Evolutionary conservation across 2,888 invertebrate species (phyloP), one percentile per base, ranked within the genome.

Genomic region (Pseudoips prasinana): DNA sequence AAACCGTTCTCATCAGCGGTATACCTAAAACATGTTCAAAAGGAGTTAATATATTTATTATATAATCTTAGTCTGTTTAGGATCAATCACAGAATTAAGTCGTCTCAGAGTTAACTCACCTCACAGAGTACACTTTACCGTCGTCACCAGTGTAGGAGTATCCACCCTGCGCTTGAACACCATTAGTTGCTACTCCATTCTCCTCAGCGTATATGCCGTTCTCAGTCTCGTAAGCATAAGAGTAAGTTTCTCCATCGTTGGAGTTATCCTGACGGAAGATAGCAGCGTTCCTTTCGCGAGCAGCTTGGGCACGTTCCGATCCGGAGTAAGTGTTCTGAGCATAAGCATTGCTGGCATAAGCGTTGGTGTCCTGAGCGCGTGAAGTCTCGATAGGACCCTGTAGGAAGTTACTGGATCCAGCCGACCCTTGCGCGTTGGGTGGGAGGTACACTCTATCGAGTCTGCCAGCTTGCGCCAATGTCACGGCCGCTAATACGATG

Each of bases 131-230:
- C 18, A 83, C 67, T 38, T 75, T 64, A 22, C 87, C 87, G 59
- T 88, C 86, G 54, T 87, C 86, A 36, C 86, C 88, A 44, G 79
- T 80, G 49, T 87, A 88, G n/a, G 83, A 75, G 33, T 62, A 87
- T 1, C 83, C 79, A 20, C 88, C 88, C 47, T 85, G 80, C 46
- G 85, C 82, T 33, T 73, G 74, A 0, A 86, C 87, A 9, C 87
- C 87, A 29, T 86, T 75, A 3, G 75, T 76, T 1, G 84, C 86
- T 4, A 85, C 76, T 10, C 86, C 87, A 40, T 54, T 79, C 36
- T 87, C 86, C 39, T 86, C 86, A 39, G 78, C 86, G 33, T 55
- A 61, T 17, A 88, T 87, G 1, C 86, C 87, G 39, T 87, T 87
- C 32, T 83, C 82, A 20, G 87, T 86, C 43, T 87, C 85, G 47